Percentiles rank a stretch among this genome's conserved stretches.
These are phyloP conservation scores for Fratercula arctica DNA, from an alignment of 2,797 vertebrate genomes.

Conservation along the genomic window DNA sequence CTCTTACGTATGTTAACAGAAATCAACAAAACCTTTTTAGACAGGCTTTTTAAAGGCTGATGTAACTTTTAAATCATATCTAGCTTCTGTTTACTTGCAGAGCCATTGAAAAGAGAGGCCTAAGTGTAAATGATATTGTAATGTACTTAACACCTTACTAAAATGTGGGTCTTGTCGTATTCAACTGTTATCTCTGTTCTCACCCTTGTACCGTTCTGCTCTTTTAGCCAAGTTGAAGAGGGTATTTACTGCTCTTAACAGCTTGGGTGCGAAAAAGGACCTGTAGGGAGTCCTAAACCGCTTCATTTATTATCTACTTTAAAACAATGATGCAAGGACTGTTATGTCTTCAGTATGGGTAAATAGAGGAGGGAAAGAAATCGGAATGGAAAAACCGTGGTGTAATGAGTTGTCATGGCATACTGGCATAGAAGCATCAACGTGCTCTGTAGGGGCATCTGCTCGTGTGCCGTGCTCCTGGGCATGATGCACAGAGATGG, in stretches of 20 bases:
- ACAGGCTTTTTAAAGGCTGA: neutral
- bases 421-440: neutral
- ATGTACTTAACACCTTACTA: neutral
- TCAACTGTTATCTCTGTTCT: neutral
- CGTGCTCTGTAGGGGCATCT: neutral
- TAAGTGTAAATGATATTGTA: neutral
- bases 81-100: neutral
- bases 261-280: neutral
- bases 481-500: accelerated
- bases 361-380: neutral
- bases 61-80: neutral
- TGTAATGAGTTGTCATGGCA: no score
- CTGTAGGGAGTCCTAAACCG: neutral
- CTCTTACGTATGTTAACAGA: neutral
- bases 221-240: neutral
- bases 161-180: neutral
- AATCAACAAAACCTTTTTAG: neutral
- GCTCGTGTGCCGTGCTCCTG: neutral
- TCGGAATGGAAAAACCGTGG: neutral
- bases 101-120: neutral
- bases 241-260: neutral
- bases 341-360: neutral
- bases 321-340: neutral
- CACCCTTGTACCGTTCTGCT: neutral
- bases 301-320: neutral